Base-by-base conservation (phyloP, 2,113 vertebrate genomes). In the Serranochromis macrocephalus region DNA sequence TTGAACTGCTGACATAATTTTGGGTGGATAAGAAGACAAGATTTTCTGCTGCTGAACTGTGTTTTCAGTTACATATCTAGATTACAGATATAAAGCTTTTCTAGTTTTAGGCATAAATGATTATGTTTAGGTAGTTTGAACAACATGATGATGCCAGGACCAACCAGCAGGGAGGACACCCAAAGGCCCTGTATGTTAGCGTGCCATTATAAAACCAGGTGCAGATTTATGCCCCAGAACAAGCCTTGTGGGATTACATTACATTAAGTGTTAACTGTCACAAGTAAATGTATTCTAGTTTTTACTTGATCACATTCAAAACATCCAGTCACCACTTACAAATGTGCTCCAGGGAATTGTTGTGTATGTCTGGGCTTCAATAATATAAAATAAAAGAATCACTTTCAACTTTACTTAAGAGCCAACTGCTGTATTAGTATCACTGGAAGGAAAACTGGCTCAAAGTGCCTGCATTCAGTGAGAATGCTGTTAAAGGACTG, bases 71-170 rank as follows among this genome's bases (percentile, higher is more conserved):
- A 40, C 87, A 80, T 82, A 85, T 89, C 55, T 57, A 83, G 63
- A 85, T 90, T 80, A 82, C 73, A 89, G 84, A 84, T 90, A 82
- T 94, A 93, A 95, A 91, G 91, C 91, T 91, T 93, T 92, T 90
- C 84, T 91, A 86, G 78, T 88, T 75, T 51, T 54, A 78, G 86
- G 87, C 85, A 86, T 88, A 66, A 81, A 89, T 90, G 63, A 83
- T 83, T 86, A 84, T 66, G 84, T 85, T 85, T 51, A 63, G 57
- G 87, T 84, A 85, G 71, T 92, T 47, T 85, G 57, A 88, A 79
- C 4, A 81, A 85, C 53, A 82, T 33, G 68, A 88, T 55, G 14
- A 90, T 16, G 73, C 66, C 63, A 71, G 85, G 88, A 89, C 84
- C 54, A 40, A 92, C 81, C 75, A 81, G 79, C 71, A 57, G 85